These are phyloP conservation scores for Drosophila putrida DNA, from an alignment of 2,888 invertebrate species.

Conservation along the genomic window DNA sequence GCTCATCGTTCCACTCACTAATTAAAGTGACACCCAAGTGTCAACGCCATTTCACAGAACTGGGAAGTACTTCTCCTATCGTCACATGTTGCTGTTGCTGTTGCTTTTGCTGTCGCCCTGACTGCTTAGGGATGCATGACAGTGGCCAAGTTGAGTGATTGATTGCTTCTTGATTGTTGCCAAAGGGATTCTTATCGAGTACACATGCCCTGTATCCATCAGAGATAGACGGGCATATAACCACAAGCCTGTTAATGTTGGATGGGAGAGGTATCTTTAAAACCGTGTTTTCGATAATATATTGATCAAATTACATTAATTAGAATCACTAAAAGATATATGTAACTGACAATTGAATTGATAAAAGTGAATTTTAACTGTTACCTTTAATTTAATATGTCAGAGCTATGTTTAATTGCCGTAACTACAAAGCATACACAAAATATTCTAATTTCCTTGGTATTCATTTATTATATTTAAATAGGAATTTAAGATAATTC, in stretches of 20 bases:
- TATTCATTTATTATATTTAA: no score
- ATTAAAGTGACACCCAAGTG: slow-evolving; percentile 64
- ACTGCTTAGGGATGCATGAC: slow-evolving; percentile 21
- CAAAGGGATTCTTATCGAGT: slow-evolving; percentile 38
- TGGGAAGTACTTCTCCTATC: slow-evolving; percentile 29
- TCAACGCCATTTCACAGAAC: slow-evolving; percentile 49
- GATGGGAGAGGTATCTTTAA: background rate
- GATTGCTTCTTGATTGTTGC: slow-evolving; percentile 68
- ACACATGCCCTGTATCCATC: background rate
- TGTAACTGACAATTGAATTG: no score
- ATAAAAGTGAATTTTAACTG: no score
- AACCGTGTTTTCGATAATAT: no score
- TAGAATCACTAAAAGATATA: no score
- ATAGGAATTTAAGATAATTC: no score
- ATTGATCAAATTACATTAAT: no score
- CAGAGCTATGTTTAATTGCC: no score
- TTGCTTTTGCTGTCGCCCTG: background rate
- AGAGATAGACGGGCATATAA: background rate
- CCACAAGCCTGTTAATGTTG: background rate
- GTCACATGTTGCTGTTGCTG: slow-evolving; percentile 51
- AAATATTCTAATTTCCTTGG: no score
- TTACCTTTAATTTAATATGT: no score
- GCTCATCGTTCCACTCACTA: slow-evolving; percentile 41
- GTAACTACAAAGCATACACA: no score
- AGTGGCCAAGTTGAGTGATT: slow-evolving; percentile 56